These are phyloP conservation scores for Volucella inflata DNA, from an alignment of 2,888 invertebrate genomes.

Conservation along the genomic window DNA sequence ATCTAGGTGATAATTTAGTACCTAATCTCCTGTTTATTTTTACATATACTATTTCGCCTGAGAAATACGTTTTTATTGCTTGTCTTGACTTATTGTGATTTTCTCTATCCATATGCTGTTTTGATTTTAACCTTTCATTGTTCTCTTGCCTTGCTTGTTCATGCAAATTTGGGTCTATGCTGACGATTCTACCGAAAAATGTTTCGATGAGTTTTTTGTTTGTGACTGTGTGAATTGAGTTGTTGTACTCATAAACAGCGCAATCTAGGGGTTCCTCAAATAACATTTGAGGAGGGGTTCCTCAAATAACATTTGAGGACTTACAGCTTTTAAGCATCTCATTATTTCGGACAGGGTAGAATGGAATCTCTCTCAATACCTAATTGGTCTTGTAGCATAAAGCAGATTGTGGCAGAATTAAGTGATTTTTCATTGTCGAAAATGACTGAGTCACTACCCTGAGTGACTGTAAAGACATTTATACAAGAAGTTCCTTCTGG, in stretches of 20 bases:
- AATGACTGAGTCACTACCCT: no score
- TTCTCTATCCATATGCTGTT: slow-evolving; percentile 21
- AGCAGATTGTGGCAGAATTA: no score
- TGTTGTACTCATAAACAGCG: slow-evolving; percentile 46
- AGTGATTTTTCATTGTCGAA: no score
- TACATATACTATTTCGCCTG: no score
- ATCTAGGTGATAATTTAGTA: no score
- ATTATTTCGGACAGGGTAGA: slow-evolving; percentile 23
- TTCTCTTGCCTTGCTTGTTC: slow-evolving; percentile 37
- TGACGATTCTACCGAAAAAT: slow-evolving; percentile 27
- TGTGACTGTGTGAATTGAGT: slow-evolving; percentile 22
- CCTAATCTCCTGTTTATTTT: no score
- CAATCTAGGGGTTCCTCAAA: slow-evolving; percentile 29
- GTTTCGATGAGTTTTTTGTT: slow-evolving; percentile 32
- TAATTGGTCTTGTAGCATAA: no score
- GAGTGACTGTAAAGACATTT: no score
- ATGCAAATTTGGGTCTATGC: slow-evolving; percentile 7
- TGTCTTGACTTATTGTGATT: slow-evolving; percentile 46
- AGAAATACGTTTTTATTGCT: slow-evolving; percentile 44
- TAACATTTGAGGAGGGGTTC: background rate
- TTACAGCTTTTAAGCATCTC: slow-evolving; percentile 35
- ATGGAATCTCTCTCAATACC: slow-evolving; percentile 1
- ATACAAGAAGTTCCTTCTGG: no score
- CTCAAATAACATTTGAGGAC: slow-evolving; percentile 23
- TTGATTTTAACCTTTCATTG: background rate